phyloP scores from a whole-genome alignment of 1,140 invertebrate species.

The Bombus confusus region DNA sequence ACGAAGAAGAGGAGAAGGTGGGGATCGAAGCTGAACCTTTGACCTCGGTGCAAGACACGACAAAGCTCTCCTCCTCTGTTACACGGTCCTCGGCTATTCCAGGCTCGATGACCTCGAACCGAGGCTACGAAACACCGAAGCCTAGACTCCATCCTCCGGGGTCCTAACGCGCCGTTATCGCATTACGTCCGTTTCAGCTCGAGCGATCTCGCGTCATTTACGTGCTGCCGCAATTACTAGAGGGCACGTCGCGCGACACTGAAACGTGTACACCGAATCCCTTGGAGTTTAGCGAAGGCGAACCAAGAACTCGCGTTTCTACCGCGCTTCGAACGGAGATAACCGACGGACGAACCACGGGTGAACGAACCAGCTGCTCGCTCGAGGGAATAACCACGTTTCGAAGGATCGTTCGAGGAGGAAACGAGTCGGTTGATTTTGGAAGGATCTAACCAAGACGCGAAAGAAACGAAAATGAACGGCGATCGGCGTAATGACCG shows the following conservation, averaged over 20 bases:
- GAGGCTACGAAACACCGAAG: constrained; percentile 16
- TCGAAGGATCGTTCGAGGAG: neutral
- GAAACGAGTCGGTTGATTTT: neutral
- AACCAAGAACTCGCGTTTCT: neutral
- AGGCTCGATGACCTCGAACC: constrained; percentile 62
- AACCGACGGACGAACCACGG: neutral
- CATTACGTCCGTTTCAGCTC: constrained; percentile 32
- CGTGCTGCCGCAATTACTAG: constrained; percentile 24
- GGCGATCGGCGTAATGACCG: neutral
- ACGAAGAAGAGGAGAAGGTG: constrained; percentile 14
- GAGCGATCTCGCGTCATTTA: constrained; percentile 37
- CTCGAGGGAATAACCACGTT: neutral
- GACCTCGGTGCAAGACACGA: constrained; percentile 71
- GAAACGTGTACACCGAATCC: neutral
- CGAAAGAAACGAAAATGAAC: neutral
- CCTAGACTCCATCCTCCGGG: neutral
- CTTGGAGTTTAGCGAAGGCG: neutral
- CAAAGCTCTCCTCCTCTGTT: constrained; percentile 58
- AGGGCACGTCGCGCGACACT: neutral
- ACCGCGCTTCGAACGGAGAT: neutral
- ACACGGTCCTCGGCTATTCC: constrained; percentile 38
- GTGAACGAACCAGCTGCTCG: neutral
- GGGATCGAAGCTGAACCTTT: constrained; percentile 55
- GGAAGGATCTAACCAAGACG: neutral
- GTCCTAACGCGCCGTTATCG: constrained; percentile 31